phyloP scores from a whole-genome alignment of 2,888 invertebrate genomes.

The Philopedon plagiatum region DNA sequence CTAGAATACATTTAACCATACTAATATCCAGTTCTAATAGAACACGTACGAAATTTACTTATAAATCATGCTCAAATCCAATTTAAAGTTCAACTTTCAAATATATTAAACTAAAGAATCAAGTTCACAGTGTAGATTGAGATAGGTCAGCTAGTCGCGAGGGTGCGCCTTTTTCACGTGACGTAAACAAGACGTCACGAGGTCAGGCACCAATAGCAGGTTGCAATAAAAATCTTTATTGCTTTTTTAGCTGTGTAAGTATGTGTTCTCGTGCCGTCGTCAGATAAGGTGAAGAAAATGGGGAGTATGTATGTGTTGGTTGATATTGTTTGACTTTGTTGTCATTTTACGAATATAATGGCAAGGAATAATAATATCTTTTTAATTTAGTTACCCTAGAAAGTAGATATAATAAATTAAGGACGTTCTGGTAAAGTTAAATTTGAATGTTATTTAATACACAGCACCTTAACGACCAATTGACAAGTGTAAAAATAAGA shows the following conservation, averaged over 20 bases:
- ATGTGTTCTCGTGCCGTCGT: not conserved
- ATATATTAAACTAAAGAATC: not conserved
- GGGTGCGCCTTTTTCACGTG: constrained; percentile 24
- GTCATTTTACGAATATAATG: too few relatives aligned
- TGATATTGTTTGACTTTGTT: too few relatives aligned
- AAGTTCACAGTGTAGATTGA: constrained; percentile 27
- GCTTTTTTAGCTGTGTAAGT: constrained; percentile 5
- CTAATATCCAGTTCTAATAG: too few relatives aligned
- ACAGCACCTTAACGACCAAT: too few relatives aligned
- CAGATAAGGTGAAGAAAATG: not conserved
- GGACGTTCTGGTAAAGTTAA: too few relatives aligned
- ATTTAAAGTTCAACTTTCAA: not conserved
- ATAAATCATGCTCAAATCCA: not conserved
- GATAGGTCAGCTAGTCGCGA: constrained; percentile 37
- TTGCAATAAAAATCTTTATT: constrained; percentile 19
- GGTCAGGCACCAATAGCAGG: not conserved
- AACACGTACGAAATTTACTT: too few relatives aligned
- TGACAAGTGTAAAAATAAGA: too few relatives aligned
- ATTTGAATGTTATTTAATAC: too few relatives aligned
- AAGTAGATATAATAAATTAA: too few relatives aligned
- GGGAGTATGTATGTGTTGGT: not conserved
- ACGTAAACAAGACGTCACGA: constrained; percentile 36
- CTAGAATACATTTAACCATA: too few relatives aligned
- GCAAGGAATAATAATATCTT: too few relatives aligned
- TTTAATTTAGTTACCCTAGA: too few relatives aligned